Conservation (phyloP, 2,888 invertebrate species). For the Agapetus fuscipes region DNA sequence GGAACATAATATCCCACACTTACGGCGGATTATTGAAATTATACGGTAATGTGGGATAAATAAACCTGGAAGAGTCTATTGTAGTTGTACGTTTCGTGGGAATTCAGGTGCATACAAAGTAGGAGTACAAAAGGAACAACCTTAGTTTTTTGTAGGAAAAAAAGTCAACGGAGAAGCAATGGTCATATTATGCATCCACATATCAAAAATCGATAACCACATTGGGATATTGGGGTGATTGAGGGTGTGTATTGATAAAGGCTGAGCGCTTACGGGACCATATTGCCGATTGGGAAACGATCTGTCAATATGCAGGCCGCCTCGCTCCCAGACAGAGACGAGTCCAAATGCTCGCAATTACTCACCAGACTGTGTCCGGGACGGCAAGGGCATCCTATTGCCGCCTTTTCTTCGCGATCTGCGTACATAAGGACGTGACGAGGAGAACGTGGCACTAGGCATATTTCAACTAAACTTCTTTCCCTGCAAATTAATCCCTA, state of each 20-base stretch:
- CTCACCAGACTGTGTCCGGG: conserved; percentile 74
- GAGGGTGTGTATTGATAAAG: no score
- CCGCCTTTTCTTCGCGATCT: conserved; percentile 87
- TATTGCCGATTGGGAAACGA: conserved; percentile 5
- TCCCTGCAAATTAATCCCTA: conserved; percentile 49
- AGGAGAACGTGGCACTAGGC: conserved; percentile 93
- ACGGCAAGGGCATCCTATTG: conserved; percentile 74
- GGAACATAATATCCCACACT: no score
- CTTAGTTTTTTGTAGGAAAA: conserved; percentile 9
- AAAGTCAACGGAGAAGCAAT: conserved; percentile 9
- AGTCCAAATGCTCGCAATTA: conserved; percentile 29
- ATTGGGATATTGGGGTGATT: not conserved
- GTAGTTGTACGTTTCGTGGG: no score
- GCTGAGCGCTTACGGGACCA: not conserved
- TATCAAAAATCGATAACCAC: conserved; percentile 8
- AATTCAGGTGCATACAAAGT: not conserved
- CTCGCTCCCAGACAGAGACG: conserved; percentile 12
- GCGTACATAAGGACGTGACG: conserved; percentile 84
- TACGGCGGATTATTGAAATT: no score
- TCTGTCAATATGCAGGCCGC: conserved; percentile 16
- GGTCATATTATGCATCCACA: conserved; percentile 9
- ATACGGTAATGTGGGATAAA: no score
- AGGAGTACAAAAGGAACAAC: conserved; percentile 14
- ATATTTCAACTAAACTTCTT: conserved; percentile 57
- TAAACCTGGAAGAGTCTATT: no score